Conservation (phyloP, 2,888 invertebrate species). For the Drosophila stalkeri region DNA sequence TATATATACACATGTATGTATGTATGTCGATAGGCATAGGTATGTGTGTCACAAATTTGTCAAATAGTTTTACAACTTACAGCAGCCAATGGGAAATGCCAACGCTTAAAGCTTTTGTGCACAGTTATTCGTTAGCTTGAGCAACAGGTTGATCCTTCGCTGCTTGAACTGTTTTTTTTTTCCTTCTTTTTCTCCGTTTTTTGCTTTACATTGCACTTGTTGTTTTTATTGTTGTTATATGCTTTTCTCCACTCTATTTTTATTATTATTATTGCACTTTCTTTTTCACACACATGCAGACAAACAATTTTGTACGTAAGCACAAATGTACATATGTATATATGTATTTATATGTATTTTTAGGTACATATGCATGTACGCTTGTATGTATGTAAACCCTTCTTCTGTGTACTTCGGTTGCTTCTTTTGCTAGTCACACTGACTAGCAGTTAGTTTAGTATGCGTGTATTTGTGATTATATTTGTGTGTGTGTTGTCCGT, state of each 20-base stretch:
- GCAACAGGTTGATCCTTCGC: constrained; percentile 57
- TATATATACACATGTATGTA: not conserved
- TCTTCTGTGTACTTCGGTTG: constrained; percentile 25
- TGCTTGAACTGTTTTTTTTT: constrained; percentile 3
- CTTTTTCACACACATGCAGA: constrained; percentile 57
- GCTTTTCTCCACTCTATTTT: constrained; percentile 53
- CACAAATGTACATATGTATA: constrained; percentile 5
- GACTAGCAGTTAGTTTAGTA: constrained; percentile 55
- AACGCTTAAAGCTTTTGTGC: constrained; percentile 30
- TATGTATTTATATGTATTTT: constrained; percentile 2
- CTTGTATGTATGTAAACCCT: constrained; percentile 16
- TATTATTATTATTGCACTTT: constrained; percentile 70
- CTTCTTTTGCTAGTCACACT: constrained; percentile 61
- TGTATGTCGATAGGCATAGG: not conserved
- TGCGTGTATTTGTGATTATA: constrained; percentile 27
- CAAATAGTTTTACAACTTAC: constrained; percentile 52
- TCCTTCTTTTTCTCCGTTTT: constrained; percentile 20
- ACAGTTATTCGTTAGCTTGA: constrained; percentile 48
- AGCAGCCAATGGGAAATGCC: constrained; percentile 53
- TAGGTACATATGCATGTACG: constrained; percentile 2
- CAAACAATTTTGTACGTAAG: constrained; percentile 8
- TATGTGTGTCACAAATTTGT: constrained; percentile 38
- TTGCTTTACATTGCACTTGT: constrained; percentile 65
- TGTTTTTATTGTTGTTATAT: constrained; percentile 26
- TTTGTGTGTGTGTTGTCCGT: constrained; percentile 45